Conservation (phyloP, 2,113 vertebrate genomes). For the Petrocephalus zakoni region DNA sequence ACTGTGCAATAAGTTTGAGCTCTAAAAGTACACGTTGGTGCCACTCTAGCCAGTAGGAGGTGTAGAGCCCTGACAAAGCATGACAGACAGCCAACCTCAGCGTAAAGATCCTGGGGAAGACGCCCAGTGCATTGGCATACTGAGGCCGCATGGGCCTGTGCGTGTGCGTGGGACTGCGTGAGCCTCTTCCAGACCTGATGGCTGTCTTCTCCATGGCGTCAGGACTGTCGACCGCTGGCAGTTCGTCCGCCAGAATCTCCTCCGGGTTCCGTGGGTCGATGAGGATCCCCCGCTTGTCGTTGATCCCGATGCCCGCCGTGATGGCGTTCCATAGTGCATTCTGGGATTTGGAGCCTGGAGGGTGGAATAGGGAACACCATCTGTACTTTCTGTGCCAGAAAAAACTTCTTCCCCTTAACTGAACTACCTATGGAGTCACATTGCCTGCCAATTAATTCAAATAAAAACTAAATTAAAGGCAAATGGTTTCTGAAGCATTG, state of each 20-base stretch:
- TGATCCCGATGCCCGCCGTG: constrained; percentile 60
- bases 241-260: constrained; percentile 80
- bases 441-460: neutral
- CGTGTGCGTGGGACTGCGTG: neutral
- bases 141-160: neutral
- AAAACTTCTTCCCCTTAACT: neutral
- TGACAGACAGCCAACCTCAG: neutral
- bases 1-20: neutral
- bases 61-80: neutral
- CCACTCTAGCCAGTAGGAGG: neutral
- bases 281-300: constrained; percentile 61
- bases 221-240: constrained; percentile 68
- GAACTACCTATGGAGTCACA: neutral
- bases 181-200: constrained; percentile 70
- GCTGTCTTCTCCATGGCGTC: constrained; percentile 80
- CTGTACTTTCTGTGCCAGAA: neutral
- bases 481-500: neutral
- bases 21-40: neutral
- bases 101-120: neutral
- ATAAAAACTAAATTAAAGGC: neutral
- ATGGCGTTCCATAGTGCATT: constrained; percentile 74
- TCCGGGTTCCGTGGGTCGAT: constrained; percentile 68
- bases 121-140: neutral
- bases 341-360: constrained; percentile 81
- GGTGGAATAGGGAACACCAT: constrained; percentile 8